phyloP scores from a whole-genome alignment of 1,140 invertebrate genomes.

The Pogonomyrmex barbatus region DNA sequence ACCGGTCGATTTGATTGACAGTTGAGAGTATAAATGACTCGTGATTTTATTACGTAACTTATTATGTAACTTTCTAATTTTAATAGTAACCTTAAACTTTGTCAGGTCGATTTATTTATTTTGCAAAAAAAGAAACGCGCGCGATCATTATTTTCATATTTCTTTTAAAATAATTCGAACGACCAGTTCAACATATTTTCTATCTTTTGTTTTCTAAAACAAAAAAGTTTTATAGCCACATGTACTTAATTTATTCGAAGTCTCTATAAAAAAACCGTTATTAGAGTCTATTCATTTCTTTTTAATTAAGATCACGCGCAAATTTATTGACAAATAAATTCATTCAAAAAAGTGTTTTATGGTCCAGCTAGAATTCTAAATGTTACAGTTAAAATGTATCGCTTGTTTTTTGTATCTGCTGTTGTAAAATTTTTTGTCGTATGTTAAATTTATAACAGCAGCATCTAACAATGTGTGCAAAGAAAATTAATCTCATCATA shows the following conservation, averaged over 20 bases:
- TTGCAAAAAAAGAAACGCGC: not conserved
- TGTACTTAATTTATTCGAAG: not conserved
- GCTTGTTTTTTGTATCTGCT: too few relatives aligned
- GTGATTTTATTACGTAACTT: not conserved
- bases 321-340: too few relatives aligned
- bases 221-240: not conserved
- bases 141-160: not conserved
- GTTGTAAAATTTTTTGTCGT: too few relatives aligned
- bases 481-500: too few relatives aligned
- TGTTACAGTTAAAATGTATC: too few relatives aligned
- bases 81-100: not conserved
- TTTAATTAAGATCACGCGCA: too few relatives aligned
- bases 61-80: not conserved
- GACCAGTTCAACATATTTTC: not conserved
- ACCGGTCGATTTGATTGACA: conserved; percentile 37
- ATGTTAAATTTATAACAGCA: too few relatives aligned
- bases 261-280: not conserved
- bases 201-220: not conserved
- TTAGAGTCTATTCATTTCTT: too few relatives aligned
- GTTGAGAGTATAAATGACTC: not conserved
- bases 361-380: too few relatives aligned
- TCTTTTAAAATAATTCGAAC: not conserved
- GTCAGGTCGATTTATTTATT: not conserved
- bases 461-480: too few relatives aligned
- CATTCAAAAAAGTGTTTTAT: too few relatives aligned